Conservation (phyloP, 2,888 invertebrate genomes). For the Pinctada fucata region DNA sequence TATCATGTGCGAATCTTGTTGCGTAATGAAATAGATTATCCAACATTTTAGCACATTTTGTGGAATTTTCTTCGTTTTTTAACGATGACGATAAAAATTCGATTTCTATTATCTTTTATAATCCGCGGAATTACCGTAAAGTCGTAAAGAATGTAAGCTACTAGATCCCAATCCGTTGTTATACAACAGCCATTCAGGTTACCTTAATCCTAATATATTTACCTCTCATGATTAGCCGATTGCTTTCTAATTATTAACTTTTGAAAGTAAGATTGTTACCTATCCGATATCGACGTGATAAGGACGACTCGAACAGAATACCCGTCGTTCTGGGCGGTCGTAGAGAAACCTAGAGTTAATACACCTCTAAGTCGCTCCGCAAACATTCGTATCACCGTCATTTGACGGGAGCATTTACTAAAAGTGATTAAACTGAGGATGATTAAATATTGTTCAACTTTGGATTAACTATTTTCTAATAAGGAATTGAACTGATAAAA, state of each 20-base stretch:
- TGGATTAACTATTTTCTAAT: constrained; percentile 14
- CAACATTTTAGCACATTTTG: no score
- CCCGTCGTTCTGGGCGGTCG: constrained; percentile 32
- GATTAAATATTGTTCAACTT: constrained; percentile 27
- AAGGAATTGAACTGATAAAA: background rate
- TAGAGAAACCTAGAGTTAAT: constrained; percentile 18
- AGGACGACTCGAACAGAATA: background rate
- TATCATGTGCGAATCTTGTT: no score
- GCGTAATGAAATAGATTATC: no score
- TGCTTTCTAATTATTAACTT: background rate
- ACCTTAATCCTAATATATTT: background rate
- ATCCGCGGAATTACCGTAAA: background rate
- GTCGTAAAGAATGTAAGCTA: background rate
- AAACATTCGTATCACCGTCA: constrained; percentile 34
- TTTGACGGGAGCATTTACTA: constrained; percentile 27
- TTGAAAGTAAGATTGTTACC: background rate
- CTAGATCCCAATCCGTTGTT: background rate
- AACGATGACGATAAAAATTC: no score
- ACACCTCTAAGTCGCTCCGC: constrained; percentile 26
- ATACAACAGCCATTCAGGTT: background rate
- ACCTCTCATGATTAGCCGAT: background rate
- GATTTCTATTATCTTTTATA: no score
- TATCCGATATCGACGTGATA: background rate
- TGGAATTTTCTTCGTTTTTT: no score
- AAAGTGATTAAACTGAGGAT: constrained; percentile 23